phyloP scores from a whole-genome alignment of 2,113 vertebrate species.

The Thunnus maccoyii region DNA sequence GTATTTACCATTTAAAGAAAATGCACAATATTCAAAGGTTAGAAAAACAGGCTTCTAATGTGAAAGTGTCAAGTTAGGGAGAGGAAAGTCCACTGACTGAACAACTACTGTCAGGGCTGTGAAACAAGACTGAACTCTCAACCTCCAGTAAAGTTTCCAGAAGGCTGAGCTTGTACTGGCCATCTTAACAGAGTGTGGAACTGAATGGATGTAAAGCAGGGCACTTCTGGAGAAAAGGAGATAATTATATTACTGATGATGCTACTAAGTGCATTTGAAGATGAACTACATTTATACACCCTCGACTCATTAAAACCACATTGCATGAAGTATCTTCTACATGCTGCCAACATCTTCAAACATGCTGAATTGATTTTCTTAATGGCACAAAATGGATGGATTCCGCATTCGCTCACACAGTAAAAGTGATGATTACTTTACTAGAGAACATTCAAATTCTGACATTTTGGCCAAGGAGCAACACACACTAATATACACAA shows the following conservation, averaged over 20 bases:
- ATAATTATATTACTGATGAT: background rate
- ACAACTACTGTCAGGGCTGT: no score
- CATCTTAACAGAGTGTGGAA: background rate
- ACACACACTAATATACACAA: background rate
- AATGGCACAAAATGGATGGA: slow-evolving; percentile 22
- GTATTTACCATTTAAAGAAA: no score
- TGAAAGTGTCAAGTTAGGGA: no score
- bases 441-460: slow-evolving; percentile 27
- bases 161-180: no score
- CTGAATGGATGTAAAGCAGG: background rate
- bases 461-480: slow-evolving; percentile 2
- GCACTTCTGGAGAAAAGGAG: background rate
- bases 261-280: slow-evolving; percentile 6
- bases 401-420: background rate
- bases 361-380: slow-evolving; percentile 32
- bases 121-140: background rate
- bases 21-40: no score
- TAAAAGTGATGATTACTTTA: slow-evolving; percentile 10
- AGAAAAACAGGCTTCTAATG: no score
- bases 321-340: slow-evolving; percentile 11
- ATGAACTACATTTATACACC: slow-evolving; percentile 1
- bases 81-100: no score
- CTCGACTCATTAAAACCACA: slow-evolving; percentile 18
- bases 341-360: slow-evolving; percentile 7
- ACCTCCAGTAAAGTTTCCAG: background rate